These are phyloP conservation scores for Pammene fasciana DNA, from an alignment of 2,888 invertebrate species.

Conservation along the genomic window DNA sequence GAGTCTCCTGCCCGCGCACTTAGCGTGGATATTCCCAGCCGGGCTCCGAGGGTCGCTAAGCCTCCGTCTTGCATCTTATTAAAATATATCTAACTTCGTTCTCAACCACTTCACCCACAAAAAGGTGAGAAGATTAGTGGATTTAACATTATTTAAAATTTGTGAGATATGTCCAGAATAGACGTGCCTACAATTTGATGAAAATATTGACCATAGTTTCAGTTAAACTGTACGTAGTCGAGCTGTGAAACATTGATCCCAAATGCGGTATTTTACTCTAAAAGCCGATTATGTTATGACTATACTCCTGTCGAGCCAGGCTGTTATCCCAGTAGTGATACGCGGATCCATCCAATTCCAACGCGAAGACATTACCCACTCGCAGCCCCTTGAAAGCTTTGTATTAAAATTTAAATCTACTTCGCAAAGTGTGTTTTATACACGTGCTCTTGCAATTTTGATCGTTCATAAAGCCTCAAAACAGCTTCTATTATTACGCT, in stretches of 20 bases:
- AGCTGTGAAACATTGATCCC: background rate
- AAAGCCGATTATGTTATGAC: slow-evolving; percentile 29
- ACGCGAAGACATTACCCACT: slow-evolving; percentile 78
- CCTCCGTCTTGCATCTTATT: slow-evolving; percentile 31
- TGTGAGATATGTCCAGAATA: background rate
- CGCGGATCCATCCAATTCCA: slow-evolving; percentile 70
- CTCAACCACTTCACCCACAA: slow-evolving; percentile 1
- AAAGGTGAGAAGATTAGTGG: slow-evolving; percentile 3
- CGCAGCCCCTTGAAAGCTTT: slow-evolving; percentile 80
- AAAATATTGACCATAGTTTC: background rate
- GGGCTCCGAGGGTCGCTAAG: slow-evolving; percentile 21
- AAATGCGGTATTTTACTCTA: slow-evolving; percentile 5
- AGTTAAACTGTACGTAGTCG: background rate
- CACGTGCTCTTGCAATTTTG: slow-evolving; percentile 82
- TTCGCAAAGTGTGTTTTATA: slow-evolving; percentile 84
- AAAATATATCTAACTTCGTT: slow-evolving; percentile 21
- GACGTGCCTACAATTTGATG: too few relatives aligned
- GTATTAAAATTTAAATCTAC: slow-evolving; percentile 84
- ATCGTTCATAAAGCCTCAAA: slow-evolving; percentile 81
- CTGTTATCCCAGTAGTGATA: slow-evolving; percentile 17
- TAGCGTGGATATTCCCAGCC: slow-evolving; percentile 66
- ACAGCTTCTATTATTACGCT: slow-evolving; percentile 79
- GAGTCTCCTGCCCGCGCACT: slow-evolving; percentile 67
- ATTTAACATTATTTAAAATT: background rate
- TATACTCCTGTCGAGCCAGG: slow-evolving; percentile 17